Conservation (phyloP, 2,113 vertebrate genomes). For the Nibea albiflora region DNA sequence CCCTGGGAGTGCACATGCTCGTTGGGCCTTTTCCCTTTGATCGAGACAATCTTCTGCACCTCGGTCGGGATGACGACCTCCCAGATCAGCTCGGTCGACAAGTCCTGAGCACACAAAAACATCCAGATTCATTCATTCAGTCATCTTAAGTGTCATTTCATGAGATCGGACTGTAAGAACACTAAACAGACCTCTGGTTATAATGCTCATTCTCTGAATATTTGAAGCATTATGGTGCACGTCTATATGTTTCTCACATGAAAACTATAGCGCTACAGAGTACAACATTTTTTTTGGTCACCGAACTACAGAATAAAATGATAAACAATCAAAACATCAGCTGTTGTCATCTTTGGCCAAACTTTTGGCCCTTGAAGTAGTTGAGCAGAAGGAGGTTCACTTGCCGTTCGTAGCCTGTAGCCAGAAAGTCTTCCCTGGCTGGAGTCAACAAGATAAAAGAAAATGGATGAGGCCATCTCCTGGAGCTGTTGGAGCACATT, state of each 20-base stretch:
- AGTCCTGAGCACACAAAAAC: constrained; percentile 83
- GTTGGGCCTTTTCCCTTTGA: constrained; percentile 93
- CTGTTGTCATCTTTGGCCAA: background rate
- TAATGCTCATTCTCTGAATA: background rate
- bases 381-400: background rate
- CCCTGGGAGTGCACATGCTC: constrained; percentile 99
- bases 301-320: background rate
- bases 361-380: background rate
- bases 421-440: constrained; percentile 90
- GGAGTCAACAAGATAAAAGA: constrained; percentile 93
- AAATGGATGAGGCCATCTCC: constrained; percentile 91
- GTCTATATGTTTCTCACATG: background rate
- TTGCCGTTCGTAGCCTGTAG: constrained; percentile 91
- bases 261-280: background rate
- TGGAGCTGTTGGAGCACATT: constrained; percentile 94
- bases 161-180: background rate
- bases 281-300: background rate
- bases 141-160: background rate
- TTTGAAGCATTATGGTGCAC: background rate
- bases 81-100: constrained; percentile 94
- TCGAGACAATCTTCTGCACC: constrained; percentile 89
- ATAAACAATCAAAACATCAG: background rate
- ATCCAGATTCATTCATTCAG: background rate
- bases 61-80: constrained; percentile 91
- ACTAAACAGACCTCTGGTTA: background rate